phyloP scores from a whole-genome alignment of 2,113 vertebrate genomes.

The Apaloderma vittatum region DNA sequence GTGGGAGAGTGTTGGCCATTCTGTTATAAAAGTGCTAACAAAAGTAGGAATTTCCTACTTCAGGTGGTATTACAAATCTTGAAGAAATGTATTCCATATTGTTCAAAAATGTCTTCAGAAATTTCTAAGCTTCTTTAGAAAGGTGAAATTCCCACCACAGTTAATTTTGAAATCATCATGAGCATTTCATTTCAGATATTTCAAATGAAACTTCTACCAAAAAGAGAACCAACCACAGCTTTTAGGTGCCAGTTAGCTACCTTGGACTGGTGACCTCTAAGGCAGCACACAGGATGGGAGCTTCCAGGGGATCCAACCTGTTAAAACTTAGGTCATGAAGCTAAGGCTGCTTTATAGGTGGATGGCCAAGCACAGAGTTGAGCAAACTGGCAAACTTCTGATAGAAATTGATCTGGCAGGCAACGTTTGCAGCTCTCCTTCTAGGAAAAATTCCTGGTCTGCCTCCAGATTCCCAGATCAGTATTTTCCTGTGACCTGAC shows the following conservation, averaged over 20 bases:
- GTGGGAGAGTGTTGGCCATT: neutral
- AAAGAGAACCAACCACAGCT: neutral
- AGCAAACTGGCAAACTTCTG: neutral
- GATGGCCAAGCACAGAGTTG: neutral
- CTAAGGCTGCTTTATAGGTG: neutral
- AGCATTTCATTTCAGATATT: neutral
- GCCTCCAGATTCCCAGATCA: neutral
- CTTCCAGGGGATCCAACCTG: neutral
- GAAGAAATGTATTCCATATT: neutral
- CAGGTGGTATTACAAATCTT: neutral
- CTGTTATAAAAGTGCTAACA: neutral
- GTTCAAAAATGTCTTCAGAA: neutral
- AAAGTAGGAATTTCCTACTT: neutral
- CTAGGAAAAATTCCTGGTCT: neutral
- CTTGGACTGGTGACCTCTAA: neutral
- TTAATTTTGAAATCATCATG: neutral
- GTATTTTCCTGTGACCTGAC: neutral
- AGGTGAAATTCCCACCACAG: neutral
- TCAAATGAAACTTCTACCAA: neutral
- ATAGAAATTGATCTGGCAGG: neutral
- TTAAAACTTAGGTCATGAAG: neutral
- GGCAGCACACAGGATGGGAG: neutral
- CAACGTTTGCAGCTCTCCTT: neutral
- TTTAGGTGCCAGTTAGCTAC: neutral
- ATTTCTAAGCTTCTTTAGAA: neutral